Evolutionary conservation across 2,797 vertebrate species (phyloP).

Genomic region (Arrhamphus sclerolepis): DNA sequence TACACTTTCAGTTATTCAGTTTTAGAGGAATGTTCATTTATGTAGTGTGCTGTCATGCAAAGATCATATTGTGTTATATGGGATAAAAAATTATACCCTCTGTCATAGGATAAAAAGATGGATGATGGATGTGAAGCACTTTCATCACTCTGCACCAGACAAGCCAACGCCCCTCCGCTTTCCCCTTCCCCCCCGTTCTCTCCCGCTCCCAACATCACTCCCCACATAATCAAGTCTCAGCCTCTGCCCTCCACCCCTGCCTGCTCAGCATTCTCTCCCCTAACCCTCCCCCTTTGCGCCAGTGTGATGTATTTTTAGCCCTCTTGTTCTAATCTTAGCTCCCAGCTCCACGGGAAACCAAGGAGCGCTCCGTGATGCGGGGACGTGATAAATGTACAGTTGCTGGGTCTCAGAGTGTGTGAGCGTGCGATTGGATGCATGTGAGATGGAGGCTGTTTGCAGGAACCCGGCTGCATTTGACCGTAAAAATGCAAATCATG

Average conservation of each 20-base stretch:
- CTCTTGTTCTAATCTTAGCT: conserved; percentile 73
- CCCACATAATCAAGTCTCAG: conserved; percentile 39
- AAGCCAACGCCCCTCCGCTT: conserved; percentile 42
- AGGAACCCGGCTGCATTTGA: conserved; percentile 9
- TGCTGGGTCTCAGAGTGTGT: conserved; percentile 25
- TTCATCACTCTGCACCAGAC: conserved; percentile 39
- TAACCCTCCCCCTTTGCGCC: conserved; percentile 5
- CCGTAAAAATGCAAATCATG: conserved; percentile 3
- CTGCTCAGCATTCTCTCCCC: conserved; percentile 36
- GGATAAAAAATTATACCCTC: neutral
- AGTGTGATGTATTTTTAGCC: conserved; percentile 72
- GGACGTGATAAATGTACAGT: conserved; percentile 51
- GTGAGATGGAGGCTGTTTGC: conserved; percentile 13
- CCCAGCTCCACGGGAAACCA: conserved; percentile 43
- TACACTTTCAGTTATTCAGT: no score
- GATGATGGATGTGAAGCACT: conserved; percentile 28
- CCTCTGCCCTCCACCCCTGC: conserved; percentile 22
- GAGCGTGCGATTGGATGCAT: conserved; percentile 1
- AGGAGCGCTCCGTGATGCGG: conserved; percentile 42
- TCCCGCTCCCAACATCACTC: conserved; percentile 6
- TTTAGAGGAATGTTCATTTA: no score
- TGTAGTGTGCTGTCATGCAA: no score
- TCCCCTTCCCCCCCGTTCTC: conserved; percentile 4
- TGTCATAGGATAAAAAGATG: neutral
- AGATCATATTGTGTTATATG: neutral